Evolutionary conservation across 2,113 vertebrate genomes (phyloP).

Genomic region (Trematomus loennbergii): DNA sequence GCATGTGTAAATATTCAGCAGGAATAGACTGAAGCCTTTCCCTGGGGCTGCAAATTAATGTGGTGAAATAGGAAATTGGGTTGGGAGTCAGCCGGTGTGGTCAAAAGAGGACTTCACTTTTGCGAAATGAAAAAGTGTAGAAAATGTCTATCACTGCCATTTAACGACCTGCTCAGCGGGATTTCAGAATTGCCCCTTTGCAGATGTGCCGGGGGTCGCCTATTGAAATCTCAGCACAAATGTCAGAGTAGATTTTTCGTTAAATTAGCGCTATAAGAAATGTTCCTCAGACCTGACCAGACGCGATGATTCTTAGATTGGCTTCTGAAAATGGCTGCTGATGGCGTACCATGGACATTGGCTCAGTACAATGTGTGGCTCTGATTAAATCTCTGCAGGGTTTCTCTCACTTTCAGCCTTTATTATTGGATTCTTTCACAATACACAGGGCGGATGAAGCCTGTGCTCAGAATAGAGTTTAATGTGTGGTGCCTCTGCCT

Average conservation of each 20-base stretch:
- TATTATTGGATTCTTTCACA: constrained; percentile 66
- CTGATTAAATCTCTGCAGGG: constrained; percentile 69
- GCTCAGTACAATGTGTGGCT: constrained; percentile 34
- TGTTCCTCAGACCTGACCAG: constrained; percentile 20
- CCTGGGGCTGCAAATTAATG: constrained; percentile 54
- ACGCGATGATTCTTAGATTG: constrained; percentile 49
- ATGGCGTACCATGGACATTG: constrained; percentile 53
- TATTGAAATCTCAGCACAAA: constrained; percentile 54
- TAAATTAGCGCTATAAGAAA: constrained; percentile 47
- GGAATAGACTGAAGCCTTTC: constrained; percentile 38
- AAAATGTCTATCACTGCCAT: constrained; percentile 29
- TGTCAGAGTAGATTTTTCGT: constrained; percentile 38
- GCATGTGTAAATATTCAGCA: constrained; percentile 68
- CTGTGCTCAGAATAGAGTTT: constrained; percentile 51
- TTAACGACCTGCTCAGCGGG: constrained; percentile 29
- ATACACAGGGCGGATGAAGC: constrained; percentile 48
- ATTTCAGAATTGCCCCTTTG: constrained; percentile 32
- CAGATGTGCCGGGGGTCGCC: constrained; percentile 29
- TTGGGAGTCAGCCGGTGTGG: constrained; percentile 6
- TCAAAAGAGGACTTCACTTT: constrained; percentile 25
- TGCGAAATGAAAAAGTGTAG: not conserved
- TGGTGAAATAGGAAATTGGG: constrained; percentile 37
- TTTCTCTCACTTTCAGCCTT: constrained; percentile 62
- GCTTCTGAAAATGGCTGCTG: constrained; percentile 53
- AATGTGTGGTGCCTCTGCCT: constrained; percentile 54